Evolutionary conservation across 1,140 invertebrate genomes (phyloP), one percentile per base, ranked within the genome.

Genomic region (Augochlora pura): DNA sequence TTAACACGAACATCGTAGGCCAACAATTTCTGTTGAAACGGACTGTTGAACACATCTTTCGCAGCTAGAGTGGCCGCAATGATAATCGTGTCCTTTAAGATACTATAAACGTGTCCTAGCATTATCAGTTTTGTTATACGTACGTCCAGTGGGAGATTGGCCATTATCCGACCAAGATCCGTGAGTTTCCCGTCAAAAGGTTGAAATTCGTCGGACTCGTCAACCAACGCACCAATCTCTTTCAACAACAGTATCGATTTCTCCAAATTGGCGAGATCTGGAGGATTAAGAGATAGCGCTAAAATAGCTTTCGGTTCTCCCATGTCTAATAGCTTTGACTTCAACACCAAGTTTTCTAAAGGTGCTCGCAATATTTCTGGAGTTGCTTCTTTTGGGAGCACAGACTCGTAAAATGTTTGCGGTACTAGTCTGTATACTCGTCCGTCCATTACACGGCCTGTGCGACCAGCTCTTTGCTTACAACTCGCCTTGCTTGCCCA

Each of bases 401-500:
- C 66, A 65, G 32, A 68, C 62, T 94, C 87, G 91, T 97, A 99
- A 90, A 98, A 97, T 9, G 90, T 64, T 78, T 94, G 93, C 3
- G 95, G 93, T 0, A 99, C 95, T 83, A 99, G 93, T 65, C 98
- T 94, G 90, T 98, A 99, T 5, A 98, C 97, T 84, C 96, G 94
- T 0, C 98, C 98, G 88, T 96, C 94, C 54, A 96, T 94, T 0
- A 98, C 95, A 81, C 98, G 95, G 16, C 98, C 98, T 71, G 97
- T 96, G 82, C 98, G 95, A 32, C 98, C 98, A 70, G 96, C 96
- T 77, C 98, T 94, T 93, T 99, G 98, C 38, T 95, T 95, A 89
- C 97, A 98, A 92, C 97, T 99, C 4, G 96, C 95, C 90, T 97
- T 96, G 0, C 98, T 97, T 0, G 98, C 97, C 98, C 98, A 99